phyloP scores from a whole-genome alignment of 2,888 invertebrate species.

The Notodonta ziczac region DNA sequence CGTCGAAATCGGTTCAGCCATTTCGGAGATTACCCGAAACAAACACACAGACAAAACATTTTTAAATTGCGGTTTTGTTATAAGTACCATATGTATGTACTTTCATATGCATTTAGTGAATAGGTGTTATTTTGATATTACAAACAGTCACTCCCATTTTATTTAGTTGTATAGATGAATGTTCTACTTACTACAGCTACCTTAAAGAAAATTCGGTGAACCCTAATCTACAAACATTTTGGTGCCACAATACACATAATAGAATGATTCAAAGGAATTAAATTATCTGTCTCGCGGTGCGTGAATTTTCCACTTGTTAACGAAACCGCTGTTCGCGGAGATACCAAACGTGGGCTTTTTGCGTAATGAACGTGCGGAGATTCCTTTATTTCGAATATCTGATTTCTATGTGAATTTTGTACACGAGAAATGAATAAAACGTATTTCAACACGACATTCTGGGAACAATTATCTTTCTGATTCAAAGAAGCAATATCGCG shows the following conservation, averaged over 20 bases:
- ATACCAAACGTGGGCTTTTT: slow-evolving; percentile 50
- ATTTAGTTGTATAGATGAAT: too few relatives aligned
- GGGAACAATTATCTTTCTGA: too few relatives aligned
- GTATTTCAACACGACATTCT: too few relatives aligned
- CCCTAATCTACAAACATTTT: slow-evolving; percentile 36
- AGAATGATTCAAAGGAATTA: slow-evolving; percentile 54
- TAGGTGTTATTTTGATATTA: too few relatives aligned
- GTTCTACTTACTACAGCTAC: not conserved
- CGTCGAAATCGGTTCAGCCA: too few relatives aligned
- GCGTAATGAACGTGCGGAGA: slow-evolving; percentile 19
- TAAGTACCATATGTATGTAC: too few relatives aligned
- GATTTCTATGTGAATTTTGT: not conserved
- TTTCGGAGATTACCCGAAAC: too few relatives aligned
- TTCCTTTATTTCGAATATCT: not conserved
- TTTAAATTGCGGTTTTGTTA: too few relatives aligned
- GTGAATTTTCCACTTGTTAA: slow-evolving; percentile 57
- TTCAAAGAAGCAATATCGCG: too few relatives aligned
- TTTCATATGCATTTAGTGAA: too few relatives aligned
- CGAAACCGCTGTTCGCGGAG: slow-evolving; percentile 41
- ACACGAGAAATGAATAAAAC: not conserved
- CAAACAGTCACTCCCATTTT: too few relatives aligned
- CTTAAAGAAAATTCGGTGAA: slow-evolving; percentile 24
- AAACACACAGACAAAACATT: too few relatives aligned
- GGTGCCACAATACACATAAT: slow-evolving; percentile 34
- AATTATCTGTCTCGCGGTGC: slow-evolving; percentile 56